Conservation (phyloP, 2,888 invertebrate species). For the Diloba caeruleocephala region DNA sequence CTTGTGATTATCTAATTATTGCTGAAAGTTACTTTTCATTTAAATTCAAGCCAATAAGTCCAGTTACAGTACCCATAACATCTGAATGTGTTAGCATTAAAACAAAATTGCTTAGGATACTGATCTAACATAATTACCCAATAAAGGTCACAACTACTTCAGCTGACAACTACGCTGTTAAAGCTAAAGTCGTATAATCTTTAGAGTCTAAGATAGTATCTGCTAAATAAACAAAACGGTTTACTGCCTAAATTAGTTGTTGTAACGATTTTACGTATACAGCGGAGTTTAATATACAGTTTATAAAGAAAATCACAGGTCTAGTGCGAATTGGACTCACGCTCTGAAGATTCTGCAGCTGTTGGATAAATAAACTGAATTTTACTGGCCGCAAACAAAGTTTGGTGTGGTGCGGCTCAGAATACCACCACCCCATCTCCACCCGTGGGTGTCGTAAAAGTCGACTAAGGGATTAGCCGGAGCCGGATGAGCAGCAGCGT, state of each 20-base stretch:
- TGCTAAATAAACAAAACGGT: slow-evolving; percentile 28
- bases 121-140: slow-evolving; percentile 19
- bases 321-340: no score
- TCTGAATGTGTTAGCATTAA: slow-evolving; percentile 8
- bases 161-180: slow-evolving; percentile 18
- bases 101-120: slow-evolving; percentile 17
- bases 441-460: no score
- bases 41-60: background rate
- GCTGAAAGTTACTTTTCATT: no score
- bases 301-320: slow-evolving; percentile 1
- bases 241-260: slow-evolving; percentile 24
- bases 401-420: no score
- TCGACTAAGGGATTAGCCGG: no score
- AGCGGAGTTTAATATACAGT: slow-evolving; percentile 16
- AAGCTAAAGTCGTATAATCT: slow-evolving; percentile 32
- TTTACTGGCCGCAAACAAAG: no score
- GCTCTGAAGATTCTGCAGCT: no score
- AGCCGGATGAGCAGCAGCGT: no score
- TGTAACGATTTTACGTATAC: background rate
- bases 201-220: slow-evolving; percentile 26
- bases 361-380: no score
- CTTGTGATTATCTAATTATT: no score
- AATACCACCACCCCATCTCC: no score
- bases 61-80: slow-evolving; percentile 1
- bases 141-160: slow-evolving; percentile 22